Conservation (phyloP, 1,140 invertebrate species). For the Chironomus tepperi region DNA sequence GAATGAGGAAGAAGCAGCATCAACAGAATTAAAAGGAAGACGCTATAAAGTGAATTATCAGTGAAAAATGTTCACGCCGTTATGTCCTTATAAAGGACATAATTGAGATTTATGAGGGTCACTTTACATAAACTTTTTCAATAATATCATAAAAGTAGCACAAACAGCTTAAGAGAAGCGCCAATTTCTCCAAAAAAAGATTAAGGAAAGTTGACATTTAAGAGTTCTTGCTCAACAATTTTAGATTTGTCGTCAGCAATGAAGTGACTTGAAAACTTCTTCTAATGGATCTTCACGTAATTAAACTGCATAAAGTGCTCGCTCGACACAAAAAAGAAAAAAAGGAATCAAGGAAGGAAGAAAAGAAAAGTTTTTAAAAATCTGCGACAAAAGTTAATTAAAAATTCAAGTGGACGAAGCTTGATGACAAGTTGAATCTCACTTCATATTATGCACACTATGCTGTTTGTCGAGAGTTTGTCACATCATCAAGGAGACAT, state of each 20-base stretch:
- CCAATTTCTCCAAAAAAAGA: neutral
- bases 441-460: slow-evolving; percentile 2
- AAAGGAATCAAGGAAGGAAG: neutral
- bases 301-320: neutral
- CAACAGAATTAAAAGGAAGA: neutral
- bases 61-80: no score
- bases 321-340: no score
- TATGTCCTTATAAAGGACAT: neutral
- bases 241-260: neutral
- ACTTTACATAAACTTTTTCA: slow-evolving; percentile 12
- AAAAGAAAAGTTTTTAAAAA: no score
- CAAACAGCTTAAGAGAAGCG: neutral
- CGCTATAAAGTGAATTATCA: neutral
- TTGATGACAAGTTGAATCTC: neutral
- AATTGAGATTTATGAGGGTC: slow-evolving; percentile 23
- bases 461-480: neutral
- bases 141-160: neutral
- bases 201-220: neutral
- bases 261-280: neutral
- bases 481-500: neutral
- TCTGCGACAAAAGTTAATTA: neutral
- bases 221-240: neutral
- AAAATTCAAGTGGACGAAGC: neutral
- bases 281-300: neutral
- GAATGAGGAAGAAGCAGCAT: neutral